Conservation (phyloP, 1,140 invertebrate species). For the Tenebrio molitor region DNA sequence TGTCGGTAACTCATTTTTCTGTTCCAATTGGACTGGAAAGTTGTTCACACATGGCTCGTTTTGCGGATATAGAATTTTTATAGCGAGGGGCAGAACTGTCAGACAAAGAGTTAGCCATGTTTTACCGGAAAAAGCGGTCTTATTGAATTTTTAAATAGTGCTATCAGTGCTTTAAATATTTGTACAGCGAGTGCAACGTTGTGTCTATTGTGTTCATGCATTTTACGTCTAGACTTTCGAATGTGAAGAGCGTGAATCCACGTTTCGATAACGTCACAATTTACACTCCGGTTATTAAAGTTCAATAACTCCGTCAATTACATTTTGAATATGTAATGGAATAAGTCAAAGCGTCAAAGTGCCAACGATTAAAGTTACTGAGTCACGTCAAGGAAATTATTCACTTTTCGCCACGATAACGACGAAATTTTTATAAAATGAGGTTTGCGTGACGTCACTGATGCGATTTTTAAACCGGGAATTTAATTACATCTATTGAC, state of each 20-base stretch:
- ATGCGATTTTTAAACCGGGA: background rate
- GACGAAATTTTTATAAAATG: background rate
- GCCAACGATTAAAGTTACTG: constrained; percentile 1
- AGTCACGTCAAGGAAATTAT: constrained; percentile 20
- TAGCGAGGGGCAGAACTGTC: background rate
- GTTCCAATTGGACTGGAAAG: background rate
- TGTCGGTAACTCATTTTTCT: background rate
- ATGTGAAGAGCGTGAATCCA: constrained; percentile 17
- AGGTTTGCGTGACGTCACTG: background rate
- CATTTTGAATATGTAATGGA: constrained; percentile 37
- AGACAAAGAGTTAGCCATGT: constrained; percentile 7
- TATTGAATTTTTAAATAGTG: constrained; percentile 28
- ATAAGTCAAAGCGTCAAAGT: constrained; percentile 12
- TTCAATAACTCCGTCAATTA: constrained; percentile 21
- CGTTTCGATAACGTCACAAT: constrained; percentile 22
- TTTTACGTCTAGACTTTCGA: constrained; percentile 11
- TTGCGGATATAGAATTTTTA: constrained; percentile 12
- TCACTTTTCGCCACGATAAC: constrained; percentile 12
- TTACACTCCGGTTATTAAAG: constrained; percentile 29
- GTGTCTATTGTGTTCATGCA: constrained; percentile 1
- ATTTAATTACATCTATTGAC: background rate
- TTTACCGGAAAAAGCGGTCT: constrained; percentile 15
- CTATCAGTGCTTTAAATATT: constrained; percentile 26
- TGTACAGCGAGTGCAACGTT: constrained; percentile 8
- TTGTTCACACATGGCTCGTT: constrained; percentile 7